A percentile compares a stretch with the other conserved stretches of the same genome.
These are phyloP conservation scores for Nerophis ophidion DNA, from an alignment of 2,113 vertebrate species.

Conservation along the genomic window DNA sequence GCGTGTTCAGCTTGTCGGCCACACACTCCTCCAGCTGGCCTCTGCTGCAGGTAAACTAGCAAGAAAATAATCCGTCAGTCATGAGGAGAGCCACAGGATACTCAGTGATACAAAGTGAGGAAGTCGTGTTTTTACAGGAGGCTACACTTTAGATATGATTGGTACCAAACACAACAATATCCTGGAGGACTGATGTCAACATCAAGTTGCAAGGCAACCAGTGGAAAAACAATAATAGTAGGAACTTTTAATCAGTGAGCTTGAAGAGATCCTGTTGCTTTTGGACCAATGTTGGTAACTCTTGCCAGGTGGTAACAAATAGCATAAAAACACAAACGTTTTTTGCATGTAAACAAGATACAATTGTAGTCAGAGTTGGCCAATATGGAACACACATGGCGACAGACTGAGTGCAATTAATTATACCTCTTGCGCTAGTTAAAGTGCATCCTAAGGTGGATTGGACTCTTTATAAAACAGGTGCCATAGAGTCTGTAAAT, in stretches of 20 bases:
- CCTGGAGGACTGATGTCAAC: neutral
- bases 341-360: no score
- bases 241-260: neutral
- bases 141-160: neutral
- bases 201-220: neutral
- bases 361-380: slow-evolving; percentile 4
- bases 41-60: slow-evolving; percentile 84
- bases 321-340: no score
- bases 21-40: slow-evolving; percentile 75
- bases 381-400: slow-evolving; percentile 17
- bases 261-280: neutral
- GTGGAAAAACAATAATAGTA: neutral
- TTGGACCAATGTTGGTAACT: neutral
- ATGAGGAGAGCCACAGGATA: neutral
- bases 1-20: slow-evolving; percentile 70
- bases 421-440: slow-evolving; percentile 12
- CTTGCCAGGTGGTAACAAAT: no score
- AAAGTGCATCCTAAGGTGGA: slow-evolving; percentile 10
- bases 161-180: neutral
- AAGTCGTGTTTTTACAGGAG: neutral
- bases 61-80: slow-evolving; percentile 1
- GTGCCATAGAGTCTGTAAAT: slow-evolving; percentile 12
- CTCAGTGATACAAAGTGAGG: neutral
- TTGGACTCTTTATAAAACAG: slow-evolving; percentile 12
- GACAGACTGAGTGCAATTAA: slow-evolving; percentile 12